Conservation (phyloP, 2,113 vertebrate species). For the Nothoprocta pentlandii region DNA sequence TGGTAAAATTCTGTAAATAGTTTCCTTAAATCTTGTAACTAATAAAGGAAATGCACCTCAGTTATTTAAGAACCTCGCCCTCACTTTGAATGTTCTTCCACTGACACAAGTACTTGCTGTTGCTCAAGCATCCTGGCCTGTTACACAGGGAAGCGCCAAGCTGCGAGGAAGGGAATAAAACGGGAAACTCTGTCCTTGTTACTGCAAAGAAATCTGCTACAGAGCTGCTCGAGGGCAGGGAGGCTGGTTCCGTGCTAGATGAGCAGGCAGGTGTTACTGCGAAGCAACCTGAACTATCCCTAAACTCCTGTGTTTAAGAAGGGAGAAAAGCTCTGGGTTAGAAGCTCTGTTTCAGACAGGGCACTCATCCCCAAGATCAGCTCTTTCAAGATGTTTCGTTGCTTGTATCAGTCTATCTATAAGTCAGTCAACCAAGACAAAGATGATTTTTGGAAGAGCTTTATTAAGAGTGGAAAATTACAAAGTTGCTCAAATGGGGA, state of each 20-base stretch:
- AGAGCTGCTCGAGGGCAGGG: neutral
- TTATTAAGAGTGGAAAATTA: slow-evolving; percentile 69
- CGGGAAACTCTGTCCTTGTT: neutral
- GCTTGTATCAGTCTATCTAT: neutral
- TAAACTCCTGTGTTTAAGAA: neutral
- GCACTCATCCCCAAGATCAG: neutral
- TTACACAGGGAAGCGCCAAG: neutral
- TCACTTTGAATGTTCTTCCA: neutral
- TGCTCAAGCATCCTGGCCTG: neutral
- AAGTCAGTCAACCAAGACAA: neutral
- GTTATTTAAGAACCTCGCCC: neutral
- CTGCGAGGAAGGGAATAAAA: neutral
- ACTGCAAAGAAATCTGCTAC: neutral
- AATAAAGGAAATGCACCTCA: neutral
- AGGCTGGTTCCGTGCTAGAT: neutral
- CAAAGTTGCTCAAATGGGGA: slow-evolving; percentile 31
- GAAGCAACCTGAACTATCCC: neutral
- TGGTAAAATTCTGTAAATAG: neutral
- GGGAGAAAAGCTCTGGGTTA: neutral
- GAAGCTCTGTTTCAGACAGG: neutral
- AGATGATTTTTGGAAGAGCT: slow-evolving; percentile 8
- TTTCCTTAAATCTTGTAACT: neutral
- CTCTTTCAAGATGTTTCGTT: neutral
- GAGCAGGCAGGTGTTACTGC: neutral
- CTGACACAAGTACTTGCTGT: neutral